These are phyloP conservation scores for Chloroceryle inda DNA, from an alignment of 2,797 vertebrate genomes.

Conservation along the genomic window DNA sequence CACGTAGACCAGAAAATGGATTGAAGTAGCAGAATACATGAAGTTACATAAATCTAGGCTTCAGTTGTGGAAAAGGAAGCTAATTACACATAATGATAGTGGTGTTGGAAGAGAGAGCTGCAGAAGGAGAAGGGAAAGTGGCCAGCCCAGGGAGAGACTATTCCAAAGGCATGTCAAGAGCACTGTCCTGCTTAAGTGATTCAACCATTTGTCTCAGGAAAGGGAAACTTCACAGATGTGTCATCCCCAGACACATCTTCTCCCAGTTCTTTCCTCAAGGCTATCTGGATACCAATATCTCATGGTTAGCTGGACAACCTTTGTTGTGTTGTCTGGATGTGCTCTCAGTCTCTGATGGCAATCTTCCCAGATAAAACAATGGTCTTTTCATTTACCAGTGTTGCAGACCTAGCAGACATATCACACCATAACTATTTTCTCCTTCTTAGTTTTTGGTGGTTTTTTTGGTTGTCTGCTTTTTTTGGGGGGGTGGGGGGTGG, in stretches of 20 bases:
- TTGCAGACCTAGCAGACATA: neutral
- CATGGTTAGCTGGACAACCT: constrained; percentile 1
- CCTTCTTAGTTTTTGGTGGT: neutral
- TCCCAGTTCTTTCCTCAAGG: neutral
- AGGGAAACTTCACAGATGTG: neutral
- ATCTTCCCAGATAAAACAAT: neutral
- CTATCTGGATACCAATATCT: neutral
- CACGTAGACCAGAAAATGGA: neutral
- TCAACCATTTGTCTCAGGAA: neutral
- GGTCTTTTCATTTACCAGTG: neutral
- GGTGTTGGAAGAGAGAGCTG: neutral
- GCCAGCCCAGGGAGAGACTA: neutral
- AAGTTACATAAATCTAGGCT: neutral
- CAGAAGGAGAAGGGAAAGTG: neutral
- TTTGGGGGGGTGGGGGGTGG: too few relatives aligned
- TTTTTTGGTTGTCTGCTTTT: too few relatives aligned
- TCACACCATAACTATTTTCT: neutral
- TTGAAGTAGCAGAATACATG: neutral
- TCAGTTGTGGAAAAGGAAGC: neutral
- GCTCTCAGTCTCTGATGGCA: neutral
- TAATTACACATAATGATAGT: neutral
- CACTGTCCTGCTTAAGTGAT: neutral
- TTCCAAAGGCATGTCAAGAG: neutral
- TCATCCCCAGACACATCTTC: neutral
- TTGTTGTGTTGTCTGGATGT: neutral